Percentiles rank a stretch among this genome's conserved stretches.
phyloP scores from a whole-genome alignment of 2,888 invertebrate species.

The Lochmaea capreae region DNA sequence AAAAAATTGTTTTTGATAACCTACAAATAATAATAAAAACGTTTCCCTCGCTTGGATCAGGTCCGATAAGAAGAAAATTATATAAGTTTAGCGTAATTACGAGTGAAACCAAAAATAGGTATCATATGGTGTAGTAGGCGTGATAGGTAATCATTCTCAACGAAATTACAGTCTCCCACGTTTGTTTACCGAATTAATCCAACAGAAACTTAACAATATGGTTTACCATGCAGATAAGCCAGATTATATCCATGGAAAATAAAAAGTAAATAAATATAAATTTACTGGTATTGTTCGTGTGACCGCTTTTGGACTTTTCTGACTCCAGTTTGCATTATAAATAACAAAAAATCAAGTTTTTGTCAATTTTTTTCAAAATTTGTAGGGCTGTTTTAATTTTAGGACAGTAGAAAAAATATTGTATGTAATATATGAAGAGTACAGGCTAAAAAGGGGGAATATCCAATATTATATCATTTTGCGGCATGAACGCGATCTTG shows the following conservation, averaged over 20 bases:
- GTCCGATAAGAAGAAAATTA: neutral
- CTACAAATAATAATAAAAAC: neutral
- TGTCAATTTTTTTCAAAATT: too few relatives aligned
- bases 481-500: too few relatives aligned
- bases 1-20: neutral
- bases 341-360: too few relatives aligned
- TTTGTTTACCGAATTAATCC: constrained; percentile 3
- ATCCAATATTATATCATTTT: too few relatives aligned
- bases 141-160: neutral
- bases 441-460: too few relatives aligned
- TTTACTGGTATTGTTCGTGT: neutral
- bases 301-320: neutral
- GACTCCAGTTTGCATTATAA: neutral
- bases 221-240: constrained; percentile 3
- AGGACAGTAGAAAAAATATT: too few relatives aligned
- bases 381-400: too few relatives aligned
- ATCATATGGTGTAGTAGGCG: constrained; percentile 1
- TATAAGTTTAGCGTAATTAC: neutral
- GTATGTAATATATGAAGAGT: too few relatives aligned
- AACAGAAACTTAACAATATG: constrained; percentile 9
- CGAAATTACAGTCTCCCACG: constrained; percentile 6
- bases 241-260: neutral
- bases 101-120: neutral
- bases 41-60: neutral
- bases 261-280: neutral